These are phyloP conservation scores for Tanytarsus gracilentus DNA, from an alignment of 2,888 invertebrate genomes.

Conservation along the genomic window DNA sequence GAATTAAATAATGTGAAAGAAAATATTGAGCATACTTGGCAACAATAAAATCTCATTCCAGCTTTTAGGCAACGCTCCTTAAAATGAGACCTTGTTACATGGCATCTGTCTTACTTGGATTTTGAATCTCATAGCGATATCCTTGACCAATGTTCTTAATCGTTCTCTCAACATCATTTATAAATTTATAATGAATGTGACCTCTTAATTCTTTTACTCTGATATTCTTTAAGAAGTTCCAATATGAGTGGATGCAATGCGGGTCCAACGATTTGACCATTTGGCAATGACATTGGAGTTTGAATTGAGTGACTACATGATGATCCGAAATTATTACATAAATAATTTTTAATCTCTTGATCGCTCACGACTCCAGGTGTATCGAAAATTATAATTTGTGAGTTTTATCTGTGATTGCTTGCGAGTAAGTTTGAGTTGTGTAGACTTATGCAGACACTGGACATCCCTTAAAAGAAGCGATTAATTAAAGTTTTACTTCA, in stretches of 20 bases:
- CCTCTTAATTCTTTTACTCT: too few species aligned
- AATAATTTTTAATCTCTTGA: slow-evolving; percentile 50
- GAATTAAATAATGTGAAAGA: too few species aligned
- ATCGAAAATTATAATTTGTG: slow-evolving; percentile 85
- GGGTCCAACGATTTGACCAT: slow-evolving; percentile 59
- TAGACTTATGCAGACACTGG: slow-evolving; percentile 87
- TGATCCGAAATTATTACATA: slow-evolving; percentile 49
- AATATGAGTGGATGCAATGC: slow-evolving; percentile 62
- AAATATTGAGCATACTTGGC: too few species aligned
- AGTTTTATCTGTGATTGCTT: slow-evolving; percentile 64
- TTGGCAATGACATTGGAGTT: slow-evolving; percentile 74
- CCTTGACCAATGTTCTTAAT: too few species aligned
- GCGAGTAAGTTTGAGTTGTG: slow-evolving; percentile 66
- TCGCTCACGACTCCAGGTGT: slow-evolving; percentile 81
- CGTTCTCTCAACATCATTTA: too few species aligned
- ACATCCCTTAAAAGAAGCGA: slow-evolving; percentile 59
- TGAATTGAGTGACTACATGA: slow-evolving; percentile 47
- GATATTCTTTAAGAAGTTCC: slow-evolving; percentile 54
- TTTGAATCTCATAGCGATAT: too few species aligned
- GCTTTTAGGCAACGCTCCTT: too few species aligned
- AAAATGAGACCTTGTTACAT: too few species aligned
- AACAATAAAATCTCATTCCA: too few species aligned
- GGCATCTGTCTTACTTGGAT: too few species aligned
- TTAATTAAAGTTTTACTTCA: background rate
- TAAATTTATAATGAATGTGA: too few species aligned